phyloP scores from a whole-genome alignment of 2,113 vertebrate genomes.

The Choloepus hoffmanni region DNA sequence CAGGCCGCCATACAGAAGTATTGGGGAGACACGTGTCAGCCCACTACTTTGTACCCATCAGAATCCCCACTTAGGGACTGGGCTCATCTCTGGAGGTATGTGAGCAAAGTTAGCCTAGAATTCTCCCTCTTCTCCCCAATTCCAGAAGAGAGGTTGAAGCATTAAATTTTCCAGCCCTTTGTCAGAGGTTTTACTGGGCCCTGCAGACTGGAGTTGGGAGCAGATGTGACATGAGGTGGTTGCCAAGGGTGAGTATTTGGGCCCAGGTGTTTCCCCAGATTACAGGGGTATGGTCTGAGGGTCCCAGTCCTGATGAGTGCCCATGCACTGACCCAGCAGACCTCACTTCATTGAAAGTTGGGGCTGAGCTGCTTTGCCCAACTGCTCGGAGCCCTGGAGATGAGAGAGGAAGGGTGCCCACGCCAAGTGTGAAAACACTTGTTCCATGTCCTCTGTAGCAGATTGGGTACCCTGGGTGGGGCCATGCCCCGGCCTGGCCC shows the following conservation, averaged over 20 bases:
- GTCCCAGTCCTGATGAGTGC: not conserved
- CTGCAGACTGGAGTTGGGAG: not conserved
- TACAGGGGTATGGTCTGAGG: not conserved
- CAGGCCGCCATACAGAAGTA: not conserved
- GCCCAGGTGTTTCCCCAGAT: not conserved
- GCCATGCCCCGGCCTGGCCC: not conserved
- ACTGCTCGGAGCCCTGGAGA: not conserved
- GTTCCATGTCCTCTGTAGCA: not conserved
- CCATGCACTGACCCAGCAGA: not conserved
- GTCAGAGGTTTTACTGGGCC: not conserved
- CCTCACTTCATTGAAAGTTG: not conserved
- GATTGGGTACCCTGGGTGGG: not conserved
- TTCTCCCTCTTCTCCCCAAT: rapidly evolving
- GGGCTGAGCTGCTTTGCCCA: not conserved
- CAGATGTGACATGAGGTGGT: not conserved
- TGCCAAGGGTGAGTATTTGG: not conserved
- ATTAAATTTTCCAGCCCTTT: not conserved
- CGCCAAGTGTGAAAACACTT: not conserved
- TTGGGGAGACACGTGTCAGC: not conserved
- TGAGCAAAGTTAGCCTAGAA: not conserved
- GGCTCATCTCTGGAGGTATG: not conserved
- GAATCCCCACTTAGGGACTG: not conserved
- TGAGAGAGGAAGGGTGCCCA: not conserved
- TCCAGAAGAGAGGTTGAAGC: not conserved
- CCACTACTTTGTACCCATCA: not conserved